Conservation (phyloP, 2,113 vertebrate species). For the Periophthalmodon schlosseri region DNA sequence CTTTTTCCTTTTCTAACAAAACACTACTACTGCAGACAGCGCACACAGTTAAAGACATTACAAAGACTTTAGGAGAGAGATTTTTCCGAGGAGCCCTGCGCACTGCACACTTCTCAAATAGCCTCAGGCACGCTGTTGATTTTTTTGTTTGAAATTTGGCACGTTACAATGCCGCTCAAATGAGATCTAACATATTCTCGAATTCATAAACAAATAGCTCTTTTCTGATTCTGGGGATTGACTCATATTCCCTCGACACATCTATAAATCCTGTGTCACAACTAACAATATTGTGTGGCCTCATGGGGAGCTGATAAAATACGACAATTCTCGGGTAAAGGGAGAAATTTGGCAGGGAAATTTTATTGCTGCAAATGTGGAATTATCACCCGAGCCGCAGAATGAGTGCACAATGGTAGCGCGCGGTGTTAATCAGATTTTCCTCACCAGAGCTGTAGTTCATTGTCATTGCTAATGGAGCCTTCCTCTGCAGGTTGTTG, state of each 20-base stretch:
- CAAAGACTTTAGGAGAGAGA: slow-evolving; percentile 31
- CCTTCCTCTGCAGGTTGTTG: slow-evolving; percentile 74
- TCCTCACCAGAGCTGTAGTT: slow-evolving; percentile 71
- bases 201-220: slow-evolving; percentile 68
- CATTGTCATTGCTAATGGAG: slow-evolving; percentile 81
- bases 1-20: background rate
- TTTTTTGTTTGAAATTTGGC: slow-evolving; percentile 65
- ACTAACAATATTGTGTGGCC: slow-evolving; percentile 25
- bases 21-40: slow-evolving; percentile 41
- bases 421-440: slow-evolving; percentile 75
- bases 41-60: slow-evolving; percentile 51
- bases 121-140: slow-evolving; percentile 52
- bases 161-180: slow-evolving; percentile 47
- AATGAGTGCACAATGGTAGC: slow-evolving; percentile 69
- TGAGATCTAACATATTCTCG: slow-evolving; percentile 56
- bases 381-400: slow-evolving; percentile 64
- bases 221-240: slow-evolving; percentile 34
- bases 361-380: slow-evolving; percentile 63
- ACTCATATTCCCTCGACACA: slow-evolving; percentile 37
- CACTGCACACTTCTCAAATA: slow-evolving; percentile 44
- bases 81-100: slow-evolving; percentile 51
- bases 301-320: slow-evolving; percentile 48
- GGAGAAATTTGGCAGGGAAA: slow-evolving; percentile 64
- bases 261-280: slow-evolving; percentile 53
- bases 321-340: slow-evolving; percentile 53